Percentiles rank a stretch among this genome's conserved stretches.
Conservation (phyloP, 2,113 vertebrate species). For the Chionodraco myersi region DNA sequence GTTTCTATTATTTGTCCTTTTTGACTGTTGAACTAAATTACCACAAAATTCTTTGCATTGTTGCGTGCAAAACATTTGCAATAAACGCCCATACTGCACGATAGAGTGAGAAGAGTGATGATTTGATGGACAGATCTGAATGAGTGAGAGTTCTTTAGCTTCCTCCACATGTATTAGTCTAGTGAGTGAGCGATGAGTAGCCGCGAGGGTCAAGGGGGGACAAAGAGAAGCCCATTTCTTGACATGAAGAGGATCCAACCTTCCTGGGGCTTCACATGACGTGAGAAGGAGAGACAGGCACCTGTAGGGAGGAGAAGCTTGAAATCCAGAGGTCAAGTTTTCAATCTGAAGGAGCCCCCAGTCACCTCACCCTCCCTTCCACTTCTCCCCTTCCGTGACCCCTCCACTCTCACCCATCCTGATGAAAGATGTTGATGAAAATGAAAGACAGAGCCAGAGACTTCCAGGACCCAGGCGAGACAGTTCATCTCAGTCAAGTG, state of each 20-base stretch:
- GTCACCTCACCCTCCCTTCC: neutral
- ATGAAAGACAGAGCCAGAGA: slow-evolving; percentile 16
- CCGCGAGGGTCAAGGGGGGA: slow-evolving; percentile 31
- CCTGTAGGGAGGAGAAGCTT: slow-evolving; percentile 57
- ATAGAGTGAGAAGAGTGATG: slow-evolving; percentile 12
- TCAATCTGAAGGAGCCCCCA: slow-evolving; percentile 33
- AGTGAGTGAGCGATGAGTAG: slow-evolving; percentile 52
- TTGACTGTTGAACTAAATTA: neutral
- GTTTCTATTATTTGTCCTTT: slow-evolving; percentile 34
- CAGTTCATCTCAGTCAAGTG: slow-evolving; percentile 51
- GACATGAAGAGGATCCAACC: slow-evolving; percentile 56
- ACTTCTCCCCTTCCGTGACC: slow-evolving; percentile 39
- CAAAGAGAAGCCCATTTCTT: slow-evolving; percentile 39
- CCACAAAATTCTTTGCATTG: slow-evolving; percentile 14
- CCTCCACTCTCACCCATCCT: slow-evolving; percentile 19
- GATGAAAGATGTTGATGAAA: slow-evolving; percentile 63
- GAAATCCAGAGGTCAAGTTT: slow-evolving; percentile 65
- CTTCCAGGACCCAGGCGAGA: slow-evolving; percentile 39
- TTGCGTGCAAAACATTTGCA: slow-evolving; percentile 26
- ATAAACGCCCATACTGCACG: neutral
- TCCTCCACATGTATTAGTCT: slow-evolving; percentile 21
- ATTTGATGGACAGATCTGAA: slow-evolving; percentile 32
- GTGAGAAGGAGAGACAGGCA: slow-evolving; percentile 76
- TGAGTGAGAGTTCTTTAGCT: neutral
- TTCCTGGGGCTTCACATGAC: slow-evolving; percentile 57